phyloP scores from a whole-genome alignment of 2,113 vertebrate genomes.

The Lepus europaeus region DNA sequence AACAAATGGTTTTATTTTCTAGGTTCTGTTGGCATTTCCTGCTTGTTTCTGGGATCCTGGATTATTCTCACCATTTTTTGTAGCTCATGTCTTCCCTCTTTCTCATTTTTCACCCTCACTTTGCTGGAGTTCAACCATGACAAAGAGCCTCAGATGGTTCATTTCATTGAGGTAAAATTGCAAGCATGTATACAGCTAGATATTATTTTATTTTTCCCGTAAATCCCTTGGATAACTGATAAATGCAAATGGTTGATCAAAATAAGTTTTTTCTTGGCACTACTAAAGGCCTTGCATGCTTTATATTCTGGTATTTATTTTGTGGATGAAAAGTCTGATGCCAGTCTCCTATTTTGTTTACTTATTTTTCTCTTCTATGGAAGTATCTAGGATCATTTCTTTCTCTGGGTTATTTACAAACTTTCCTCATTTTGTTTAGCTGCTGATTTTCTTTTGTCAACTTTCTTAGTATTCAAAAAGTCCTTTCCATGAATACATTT shows the following conservation, averaged over 20 bases:
- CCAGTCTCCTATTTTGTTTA: not conserved
- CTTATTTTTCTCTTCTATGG: not conserved
- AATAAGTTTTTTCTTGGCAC: not conserved
- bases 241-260: not conserved
- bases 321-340: not conserved
- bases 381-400: not conserved
- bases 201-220: conserved; percentile 6
- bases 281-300: not conserved
- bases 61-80: not conserved
- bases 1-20: not conserved
- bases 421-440: not conserved
- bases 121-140: not conserved
- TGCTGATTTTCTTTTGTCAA: not conserved
- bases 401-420: not conserved
- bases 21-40: not conserved
- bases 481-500: not conserved
- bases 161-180: not conserved
- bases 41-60: not conserved
- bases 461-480: not conserved
- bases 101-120: not conserved
- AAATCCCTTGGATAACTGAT: not conserved
- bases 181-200: not conserved
- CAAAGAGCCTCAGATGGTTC: not conserved
- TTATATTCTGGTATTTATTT: not conserved
- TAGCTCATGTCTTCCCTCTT: not conserved